Base-by-base conservation (phyloP, 2,113 vertebrate species). In the Salvelinus sp. region DNA sequence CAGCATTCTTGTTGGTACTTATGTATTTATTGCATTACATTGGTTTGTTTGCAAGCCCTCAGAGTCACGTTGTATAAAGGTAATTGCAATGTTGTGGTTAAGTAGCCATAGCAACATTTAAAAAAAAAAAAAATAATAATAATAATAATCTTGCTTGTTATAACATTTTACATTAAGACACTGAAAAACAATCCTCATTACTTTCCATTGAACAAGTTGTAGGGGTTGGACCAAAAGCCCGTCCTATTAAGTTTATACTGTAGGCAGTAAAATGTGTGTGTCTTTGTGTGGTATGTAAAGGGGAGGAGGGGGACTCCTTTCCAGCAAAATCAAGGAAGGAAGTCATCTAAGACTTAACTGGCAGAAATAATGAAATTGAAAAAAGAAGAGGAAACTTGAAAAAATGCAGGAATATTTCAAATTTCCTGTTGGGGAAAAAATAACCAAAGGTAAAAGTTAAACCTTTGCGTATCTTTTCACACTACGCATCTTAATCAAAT, bases 21-120 rank as follows among this genome's bases (percentile, higher is more conserved):
- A 76, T 82, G 23, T 57, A 66, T 88, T 91, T 89, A 90, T 92
- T 85, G 79, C 84, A 77, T 90, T 88, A 85, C 82, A 75, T 80
- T 74, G 81, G 85, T 84, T 84, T 88, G 84, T 86, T 88, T 90
- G 86, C 84, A 76, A 88, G 86, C 80, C 87, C 68, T 64, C 22
- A 83, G 81, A 87, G 83, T 85, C 87, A 79, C 74, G 44, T 75
- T 83, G 83, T 84, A 82, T 88, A 83, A 87, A 89, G 86, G 85
- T 91, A 91, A 91, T 91, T 91, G 86, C 82, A 57, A 84, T 88
- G 91, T 87, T 90, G 88, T 91, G 89, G 91, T 89, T 88, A 86
- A 83, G 85, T 91, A 84, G 44, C 88, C 87, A 87, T 87, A 78
- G 90, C 47, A 89, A 90, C 86, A 70, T 25, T 25, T 25, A 25